Conservation (phyloP, 2,113 vertebrate species). For the Empidonax traillii region DNA sequence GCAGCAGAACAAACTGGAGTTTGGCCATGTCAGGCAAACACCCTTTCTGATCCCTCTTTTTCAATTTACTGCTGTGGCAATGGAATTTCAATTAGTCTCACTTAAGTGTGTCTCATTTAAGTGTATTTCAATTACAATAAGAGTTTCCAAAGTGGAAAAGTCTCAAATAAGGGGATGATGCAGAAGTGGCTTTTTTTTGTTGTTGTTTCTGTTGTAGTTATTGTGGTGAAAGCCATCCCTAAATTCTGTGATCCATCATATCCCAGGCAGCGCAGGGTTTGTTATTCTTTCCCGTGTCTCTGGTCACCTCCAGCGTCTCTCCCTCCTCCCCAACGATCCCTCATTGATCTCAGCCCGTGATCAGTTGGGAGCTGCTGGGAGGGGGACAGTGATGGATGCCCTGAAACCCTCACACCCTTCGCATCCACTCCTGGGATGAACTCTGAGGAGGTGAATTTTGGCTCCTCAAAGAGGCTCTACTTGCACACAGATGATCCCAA, state of each 20-base stretch:
- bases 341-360: conserved; percentile 84
- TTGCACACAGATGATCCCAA: accelerated
- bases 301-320: conserved; percentile 68
- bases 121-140: conserved; percentile 10
- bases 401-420: conserved; percentile 76
- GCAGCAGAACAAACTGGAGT: not conserved
- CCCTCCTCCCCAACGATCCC: conserved; percentile 75
- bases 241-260: conserved; percentile 76
- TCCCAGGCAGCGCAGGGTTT: conserved; percentile 52
- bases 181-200: not conserved
- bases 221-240: conserved; percentile 49
- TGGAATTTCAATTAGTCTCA: conserved; percentile 48
- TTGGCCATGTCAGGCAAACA: not conserved
- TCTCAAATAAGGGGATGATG: not conserved
- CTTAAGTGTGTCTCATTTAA: conserved; percentile 40
- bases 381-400: conserved; percentile 75
- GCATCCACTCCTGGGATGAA: conserved; percentile 73
- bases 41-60: not conserved
- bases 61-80: not conserved
- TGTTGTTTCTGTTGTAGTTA: too few species aligned
- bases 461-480: not conserved
- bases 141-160: conserved; percentile 16
- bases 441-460: conserved; percentile 46
- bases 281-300: conserved; percentile 77
- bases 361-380: conserved; percentile 82